Evolutionary conservation across 2,113 vertebrate species (phyloP), one percentile per base, ranked within the genome.

Genomic region (Otocyon megalotis): DNA sequence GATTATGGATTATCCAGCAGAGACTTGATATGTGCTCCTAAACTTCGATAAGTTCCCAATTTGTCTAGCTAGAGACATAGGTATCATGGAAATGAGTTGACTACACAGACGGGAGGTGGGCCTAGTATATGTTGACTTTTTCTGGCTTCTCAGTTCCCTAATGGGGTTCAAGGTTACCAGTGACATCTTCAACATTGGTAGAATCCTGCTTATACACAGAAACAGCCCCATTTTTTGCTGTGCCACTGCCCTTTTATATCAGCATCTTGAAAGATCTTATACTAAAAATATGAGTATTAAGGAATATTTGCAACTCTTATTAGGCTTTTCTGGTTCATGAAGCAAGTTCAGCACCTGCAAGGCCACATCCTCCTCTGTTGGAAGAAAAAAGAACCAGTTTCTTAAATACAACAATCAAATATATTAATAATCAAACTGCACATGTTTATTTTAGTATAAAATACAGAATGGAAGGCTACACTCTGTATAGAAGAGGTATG

Each of bases 251-350:
- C 50, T 93, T 91, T 71, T 20, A 28, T 17, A 4, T 54, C 56
- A 87, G 32, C 53, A 82, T 95, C 13, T 87, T 95, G 30, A 20
- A 74, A 86, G 81, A 72, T 48, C 15, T 93, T 94, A 24, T 86
- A 32, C 50, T 67, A 77, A 84, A 43, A 58, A 77, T 82, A 12
- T 11, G 26, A 83, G 19, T 22, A 26, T 58, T 96, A 82, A 88
- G 37, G 50, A 65, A 53, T 91, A 32, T 94, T 88, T 95, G 35
- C 17, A 88, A 80, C 48, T 72, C 74, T 48, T 82, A 72, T 54
- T 22, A 69, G 50, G 14, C 24, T 86, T 53, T 90, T 97, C 37
- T 79, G 35, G 17, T 48, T 96, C 83, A n/a, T 63, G 56, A 56
- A 65, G 54, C 35, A 83, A 81, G 87, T n/a, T 82, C 43, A 63